Base-by-base conservation (phyloP, 2,113 vertebrate species). In the Hylia prasina region DNA sequence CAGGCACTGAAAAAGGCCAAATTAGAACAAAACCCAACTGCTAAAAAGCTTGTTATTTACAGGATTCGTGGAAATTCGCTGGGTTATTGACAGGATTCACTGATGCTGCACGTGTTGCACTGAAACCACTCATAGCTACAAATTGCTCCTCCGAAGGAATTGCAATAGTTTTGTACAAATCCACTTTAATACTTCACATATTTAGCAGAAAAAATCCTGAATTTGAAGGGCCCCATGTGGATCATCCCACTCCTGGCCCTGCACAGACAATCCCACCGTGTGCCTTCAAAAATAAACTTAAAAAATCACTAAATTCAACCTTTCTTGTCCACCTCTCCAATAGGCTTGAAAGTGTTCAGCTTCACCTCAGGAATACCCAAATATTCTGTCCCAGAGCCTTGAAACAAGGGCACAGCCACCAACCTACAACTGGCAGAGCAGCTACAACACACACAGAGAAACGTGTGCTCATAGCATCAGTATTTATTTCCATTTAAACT, bases 1-100 rank as follows among this genome's bases (percentile, higher is more conserved):
- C 17, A 6, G 72, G 18, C 13, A 13, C 9, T 15, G 18, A 37
- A 54, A 88, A 30, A n/a, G 28, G 40, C 37, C 53, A 65, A 71
- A 56, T 12, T 0, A 31, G 25, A 40, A 20, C 37, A 50, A 80
- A 82, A 8, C 13, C 6, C 15, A 47, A 33, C 13, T 31, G 73
- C 7, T 42, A 2, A 19, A 51, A 47, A 57, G 16, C 8, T 8
- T 4, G 0, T 54, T 50, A 12, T 53, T 79, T 31, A 19, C 40
- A 51, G 7, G 0, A 30, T 1, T 35, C 28, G 6, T 31, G 4
- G 21, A 13, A 1, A 24, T 9, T 15, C 1, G 1, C 7, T 40
- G 1, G 7, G 9, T 42, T 54, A 7, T 64, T 51, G 13, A 14
- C 47, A 30, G 4, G 0, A 30, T 0, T 53, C 60, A 1, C 70